Percentiles rank a stretch among this genome's conserved stretches.
Evolutionary conservation across 2,888 invertebrate genomes (phyloP).

Genomic region (Pseudanteris insignis): DNA sequence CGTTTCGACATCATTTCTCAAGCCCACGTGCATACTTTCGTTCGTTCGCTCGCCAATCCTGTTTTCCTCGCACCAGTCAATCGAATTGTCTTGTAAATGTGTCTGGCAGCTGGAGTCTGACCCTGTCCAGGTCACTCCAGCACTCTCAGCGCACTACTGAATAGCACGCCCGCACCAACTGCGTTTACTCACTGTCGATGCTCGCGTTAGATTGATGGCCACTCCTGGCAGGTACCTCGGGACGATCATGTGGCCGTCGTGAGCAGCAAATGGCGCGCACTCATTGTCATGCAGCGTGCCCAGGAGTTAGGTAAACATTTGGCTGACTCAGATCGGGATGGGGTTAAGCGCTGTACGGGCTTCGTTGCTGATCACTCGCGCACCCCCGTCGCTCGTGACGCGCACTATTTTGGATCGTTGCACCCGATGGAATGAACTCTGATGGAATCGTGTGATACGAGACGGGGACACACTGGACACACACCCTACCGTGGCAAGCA

Average conservation of each 20-base stretch:
- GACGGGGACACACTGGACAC: constrained; percentile 54
- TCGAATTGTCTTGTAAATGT: too few species aligned
- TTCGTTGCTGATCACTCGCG: constrained; percentile 11
- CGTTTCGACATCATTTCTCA: too few species aligned
- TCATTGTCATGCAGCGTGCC: constrained; percentile 27
- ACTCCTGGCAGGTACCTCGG: constrained; percentile 1
- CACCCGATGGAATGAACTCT: constrained; percentile 50
- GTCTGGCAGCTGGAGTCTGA: not conserved
- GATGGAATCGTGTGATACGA: constrained; percentile 50
- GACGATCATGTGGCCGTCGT: constrained; percentile 17
- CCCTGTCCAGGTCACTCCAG: not conserved
- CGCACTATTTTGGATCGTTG: constrained; percentile 29
- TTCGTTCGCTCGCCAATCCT: too few species aligned
- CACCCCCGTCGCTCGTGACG: constrained; percentile 16
- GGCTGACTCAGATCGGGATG: not conserved
- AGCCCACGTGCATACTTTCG: too few species aligned
- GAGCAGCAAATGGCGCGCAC: constrained; percentile 28
- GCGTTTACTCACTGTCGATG: constrained; percentile 22
- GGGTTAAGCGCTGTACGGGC: not conserved
- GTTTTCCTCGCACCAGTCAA: too few species aligned
- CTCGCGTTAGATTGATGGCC: constrained; percentile 8
- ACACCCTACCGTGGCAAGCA: constrained; percentile 51
- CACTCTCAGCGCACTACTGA: constrained; percentile 5
- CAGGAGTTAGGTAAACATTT: constrained; percentile 28
- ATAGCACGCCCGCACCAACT: too few species aligned